Evolutionary conservation across 2,888 invertebrate species (phyloP).

Genomic region (Hypena proboscidalis): DNA sequence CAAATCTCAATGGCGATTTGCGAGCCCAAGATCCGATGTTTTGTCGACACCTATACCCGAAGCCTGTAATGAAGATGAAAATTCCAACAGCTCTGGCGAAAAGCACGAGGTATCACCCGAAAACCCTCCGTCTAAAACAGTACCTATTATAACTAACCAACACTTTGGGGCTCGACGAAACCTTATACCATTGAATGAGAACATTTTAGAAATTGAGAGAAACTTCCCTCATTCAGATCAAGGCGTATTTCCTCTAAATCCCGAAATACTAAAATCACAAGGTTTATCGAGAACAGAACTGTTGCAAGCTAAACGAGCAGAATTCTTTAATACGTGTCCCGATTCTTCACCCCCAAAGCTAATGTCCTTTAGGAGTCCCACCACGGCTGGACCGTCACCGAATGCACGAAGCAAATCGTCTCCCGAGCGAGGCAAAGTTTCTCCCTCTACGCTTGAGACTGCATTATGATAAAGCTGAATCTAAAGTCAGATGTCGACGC

Average conservation of each 20-base stretch:
- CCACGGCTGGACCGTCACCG: conserved; percentile 48
- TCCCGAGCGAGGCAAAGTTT: conserved; percentile 66
- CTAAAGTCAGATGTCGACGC: conserved; percentile 41
- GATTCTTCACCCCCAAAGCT: conserved; percentile 72
- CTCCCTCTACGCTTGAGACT: conserved; percentile 86
- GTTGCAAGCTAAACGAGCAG: conserved; percentile 86
- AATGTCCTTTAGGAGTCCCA: conserved; percentile 70
- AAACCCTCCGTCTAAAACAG: conserved; percentile 71
- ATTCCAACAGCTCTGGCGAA: conserved; percentile 86
- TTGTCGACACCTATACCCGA: conserved; percentile 94
- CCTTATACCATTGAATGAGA: conserved; percentile 75
- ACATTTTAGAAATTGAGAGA: conserved; percentile 59
- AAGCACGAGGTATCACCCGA: conserved; percentile 71
- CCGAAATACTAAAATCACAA: conserved; percentile 63
- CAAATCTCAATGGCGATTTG: conserved; percentile 89
- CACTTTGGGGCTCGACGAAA: conserved; percentile 79
- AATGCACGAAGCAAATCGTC: conserved; percentile 60
- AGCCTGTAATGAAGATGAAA: conserved; percentile 92
- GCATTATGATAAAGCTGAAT: conserved; percentile 82
- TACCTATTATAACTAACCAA: conserved; percentile 78
- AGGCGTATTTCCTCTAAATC: conserved; percentile 78
- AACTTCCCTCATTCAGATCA: conserved; percentile 63
- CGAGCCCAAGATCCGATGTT: conserved; percentile 92
- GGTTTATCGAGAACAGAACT: conserved; percentile 78
- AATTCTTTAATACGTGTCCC: conserved; percentile 81